phyloP scores from a whole-genome alignment of 2,888 invertebrate genomes.

The Philereme vetulata region DNA sequence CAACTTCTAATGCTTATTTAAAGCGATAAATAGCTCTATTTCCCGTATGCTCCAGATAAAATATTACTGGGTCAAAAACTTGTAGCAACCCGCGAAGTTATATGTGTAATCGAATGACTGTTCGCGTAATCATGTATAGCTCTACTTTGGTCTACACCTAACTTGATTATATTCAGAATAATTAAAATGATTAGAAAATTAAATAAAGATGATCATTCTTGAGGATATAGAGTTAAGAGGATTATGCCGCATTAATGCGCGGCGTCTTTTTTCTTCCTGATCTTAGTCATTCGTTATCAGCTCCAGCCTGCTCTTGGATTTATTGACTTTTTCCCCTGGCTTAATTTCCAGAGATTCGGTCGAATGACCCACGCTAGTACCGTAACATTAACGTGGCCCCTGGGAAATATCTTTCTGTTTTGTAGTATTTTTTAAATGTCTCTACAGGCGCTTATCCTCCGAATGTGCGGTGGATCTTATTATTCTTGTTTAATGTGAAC shows the following conservation, averaged over 20 bases:
- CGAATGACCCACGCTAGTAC: constrained; percentile 76
- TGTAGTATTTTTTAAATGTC: constrained; percentile 74
- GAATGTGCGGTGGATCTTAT: constrained; percentile 40
- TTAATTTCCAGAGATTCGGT: constrained; percentile 82
- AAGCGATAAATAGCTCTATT: constrained; percentile 11
- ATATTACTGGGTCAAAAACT: neutral
- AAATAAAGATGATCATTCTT: neutral
- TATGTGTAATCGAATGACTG: neutral
- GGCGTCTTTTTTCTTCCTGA: constrained; percentile 32
- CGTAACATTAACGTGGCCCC: constrained; percentile 78
- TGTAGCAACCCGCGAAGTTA: neutral
- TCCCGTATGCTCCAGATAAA: constrained; percentile 3
- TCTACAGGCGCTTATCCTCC: constrained; percentile 45
- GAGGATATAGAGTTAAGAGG: neutral
- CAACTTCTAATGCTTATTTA: constrained; percentile 21
- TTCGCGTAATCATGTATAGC: neutral
- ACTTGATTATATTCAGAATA: too few species aligned
- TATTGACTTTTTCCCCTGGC: constrained; percentile 79
- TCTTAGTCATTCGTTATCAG: constrained; percentile 68
- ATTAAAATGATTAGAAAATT: neutral
- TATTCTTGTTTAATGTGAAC: constrained; percentile 39
- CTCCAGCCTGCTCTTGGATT: constrained; percentile 71
- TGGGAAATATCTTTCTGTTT: constrained; percentile 78
- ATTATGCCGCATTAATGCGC: neutral
- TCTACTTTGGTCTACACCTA: neutral